Evolutionary conservation across 2,888 invertebrate species (phyloP), one percentile per base, ranked within the genome.

Genomic region (Drepana falcataria): DNA sequence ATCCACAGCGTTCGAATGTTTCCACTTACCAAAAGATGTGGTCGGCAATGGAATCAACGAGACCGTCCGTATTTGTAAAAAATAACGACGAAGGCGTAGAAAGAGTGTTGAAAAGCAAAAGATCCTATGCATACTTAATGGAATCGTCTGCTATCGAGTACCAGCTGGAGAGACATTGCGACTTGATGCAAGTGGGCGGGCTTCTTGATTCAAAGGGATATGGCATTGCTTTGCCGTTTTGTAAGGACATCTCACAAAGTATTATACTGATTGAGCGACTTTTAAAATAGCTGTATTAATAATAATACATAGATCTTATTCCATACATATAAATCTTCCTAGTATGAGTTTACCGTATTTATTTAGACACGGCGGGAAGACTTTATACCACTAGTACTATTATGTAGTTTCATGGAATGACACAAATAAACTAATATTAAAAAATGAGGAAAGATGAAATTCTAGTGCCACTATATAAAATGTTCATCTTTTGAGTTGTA

Each of bases 61-160:
- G 95, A 41, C 97, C 97, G 0, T 93, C 94, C 0, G 97, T 98
- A 0, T 98, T 97, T 81, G 94, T 95, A 6, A 93, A 92, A 58
- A 94, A 93, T 73, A 98, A 98, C 77, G 93, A 94, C 49, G 96
- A 97, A 72, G 99, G 98, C 0, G 95, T 97, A 0, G 95, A 97
- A 9, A 92, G 96, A 58, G 98, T 98, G 0, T 73, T 93, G 53
- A 95, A 94, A 81, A 94, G 93, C 48, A 96, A 96, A 79, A 93
- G 95, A 53, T 92, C 92, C 54, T 99, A 98, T 81, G 99, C 99
- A 2, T 99, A 96, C 81, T 92, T 99, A 49, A 98, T 99, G 97
- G 99, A 99, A 89, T 98, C 98, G 4, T 96, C 98, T 0, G 95
- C 96, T 1, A 95, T 99, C 61, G 99, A 99, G 83, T 99, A 98